A percentile compares a stretch with the other conserved stretches of the same genome.
These are phyloP conservation scores for Cebidichthys violaceus DNA, from an alignment of 2,113 vertebrate species.

Conservation along the genomic window DNA sequence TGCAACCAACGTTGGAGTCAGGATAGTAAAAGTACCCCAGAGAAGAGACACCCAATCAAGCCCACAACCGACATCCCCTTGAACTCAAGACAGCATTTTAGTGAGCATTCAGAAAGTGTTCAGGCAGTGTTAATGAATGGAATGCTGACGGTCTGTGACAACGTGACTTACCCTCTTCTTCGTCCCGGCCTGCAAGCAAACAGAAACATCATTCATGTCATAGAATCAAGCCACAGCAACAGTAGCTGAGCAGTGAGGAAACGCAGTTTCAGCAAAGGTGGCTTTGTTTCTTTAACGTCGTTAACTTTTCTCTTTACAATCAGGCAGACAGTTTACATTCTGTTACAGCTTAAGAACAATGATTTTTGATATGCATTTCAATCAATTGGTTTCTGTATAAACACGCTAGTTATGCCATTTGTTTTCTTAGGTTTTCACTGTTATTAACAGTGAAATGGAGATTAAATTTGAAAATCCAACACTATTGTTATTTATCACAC, in stretches of 20 bases:
- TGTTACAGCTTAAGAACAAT: not conserved
- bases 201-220: constrained; percentile 25
- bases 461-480: not conserved
- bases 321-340: not conserved
- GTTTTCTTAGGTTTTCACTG: not conserved
- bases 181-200: constrained; percentile 61
- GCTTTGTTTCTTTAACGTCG: too few relatives aligned
- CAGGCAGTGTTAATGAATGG: constrained; percentile 25
- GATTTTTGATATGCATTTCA: not conserved
- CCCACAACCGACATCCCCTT: constrained; percentile 6
- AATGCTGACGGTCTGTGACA: not conserved
- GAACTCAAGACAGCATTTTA: not conserved
- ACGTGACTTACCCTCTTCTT: constrained; percentile 72
- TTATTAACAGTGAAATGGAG: not conserved
- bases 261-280: too few relatives aligned
- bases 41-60: not conserved
- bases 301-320: not conserved
- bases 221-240: not conserved
- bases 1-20: not conserved
- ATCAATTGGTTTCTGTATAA: not conserved
- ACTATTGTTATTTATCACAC: not conserved
- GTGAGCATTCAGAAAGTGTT: constrained; percentile 26
- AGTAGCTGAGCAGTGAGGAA: not conserved
- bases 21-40: not conserved
- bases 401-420: not conserved